phyloP scores from a whole-genome alignment of 2,888 invertebrate species.

The Cheilosia pagana region DNA sequence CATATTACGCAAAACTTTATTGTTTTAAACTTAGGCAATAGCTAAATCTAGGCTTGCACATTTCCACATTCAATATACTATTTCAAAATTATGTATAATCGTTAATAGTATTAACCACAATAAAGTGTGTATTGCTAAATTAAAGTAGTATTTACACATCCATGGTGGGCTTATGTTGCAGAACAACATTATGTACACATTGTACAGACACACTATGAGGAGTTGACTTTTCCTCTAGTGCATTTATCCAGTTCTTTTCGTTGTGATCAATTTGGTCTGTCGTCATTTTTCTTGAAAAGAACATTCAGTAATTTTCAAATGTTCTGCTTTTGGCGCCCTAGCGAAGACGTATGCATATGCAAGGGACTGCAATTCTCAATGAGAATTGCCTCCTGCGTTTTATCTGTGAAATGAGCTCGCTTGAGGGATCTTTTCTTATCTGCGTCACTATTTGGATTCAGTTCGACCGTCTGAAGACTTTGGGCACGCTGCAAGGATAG shows the following conservation, averaged over 20 bases:
- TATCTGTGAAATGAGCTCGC: slow-evolving; percentile 80
- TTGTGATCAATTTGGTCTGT: slow-evolving; percentile 56
- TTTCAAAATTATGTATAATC: slow-evolving; percentile 1
- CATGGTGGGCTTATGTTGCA: slow-evolving; percentile 38
- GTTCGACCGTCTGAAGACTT: slow-evolving; percentile 89
- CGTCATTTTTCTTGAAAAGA: slow-evolving; percentile 67
- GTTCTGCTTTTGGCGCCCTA: slow-evolving; percentile 81
- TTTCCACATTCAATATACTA: slow-evolving; percentile 34
- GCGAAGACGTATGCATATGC: slow-evolving; percentile 82
- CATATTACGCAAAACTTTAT: not conserved
- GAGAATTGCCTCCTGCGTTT: slow-evolving; percentile 76
- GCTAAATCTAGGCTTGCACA: slow-evolving; percentile 55
- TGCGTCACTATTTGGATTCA: slow-evolving; percentile 78
- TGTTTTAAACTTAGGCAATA: not conserved
- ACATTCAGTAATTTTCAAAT: slow-evolving; percentile 80
- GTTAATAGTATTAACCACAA: slow-evolving; percentile 12
- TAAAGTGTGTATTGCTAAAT: slow-evolving; percentile 33
- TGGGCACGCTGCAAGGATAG: slow-evolving; percentile 92
- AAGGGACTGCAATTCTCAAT: slow-evolving; percentile 80
- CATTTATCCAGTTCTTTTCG: slow-evolving; percentile 51
- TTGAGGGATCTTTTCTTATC: slow-evolving; percentile 83
- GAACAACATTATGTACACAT: slow-evolving; percentile 22
- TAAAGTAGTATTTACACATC: slow-evolving; percentile 58
- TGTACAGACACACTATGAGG: slow-evolving; percentile 5
- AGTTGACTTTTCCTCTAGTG: not conserved